Evolutionary conservation across 1,140 invertebrate species (phyloP), one percentile per base, ranked within the genome.

Genomic region (Drosophila lowei): DNA sequence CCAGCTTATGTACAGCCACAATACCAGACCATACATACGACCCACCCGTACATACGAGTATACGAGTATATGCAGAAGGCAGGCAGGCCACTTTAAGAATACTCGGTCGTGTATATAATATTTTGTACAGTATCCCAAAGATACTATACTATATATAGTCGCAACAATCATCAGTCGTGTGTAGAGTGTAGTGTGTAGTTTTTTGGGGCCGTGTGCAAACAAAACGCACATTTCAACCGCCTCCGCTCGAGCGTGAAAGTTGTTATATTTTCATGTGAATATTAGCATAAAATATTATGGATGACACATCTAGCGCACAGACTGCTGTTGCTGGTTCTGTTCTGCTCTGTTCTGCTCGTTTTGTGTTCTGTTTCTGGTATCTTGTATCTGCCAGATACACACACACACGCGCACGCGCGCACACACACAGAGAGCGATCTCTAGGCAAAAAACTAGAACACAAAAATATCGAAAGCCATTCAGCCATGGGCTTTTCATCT

Each of bases 211-310:
- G 89, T 90, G 89, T 70, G 89, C 89, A 90, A 72, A 90, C 85
- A 90, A 74, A 90, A 90, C 89, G 75, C 84, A 90, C 75, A 90
- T 86, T 85, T 89, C 70, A 64, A 64, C 79, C 84, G 84, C 89
- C 83, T 86, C 83, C 83, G 84, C 79, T 88, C 83, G 64, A 83
- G 83, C 83, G 58, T 79, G 84, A 89, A 88, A 88, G 48, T 83
- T 83, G 11, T 57, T 83, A 79, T 86, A 38, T 89, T 86, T 86
- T 84, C 68, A 77, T 80, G 68, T 71, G 66, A 73, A 81, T 89
- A 89, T 89, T 89, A 89, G 85, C 85, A 81, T 89, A 79, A 90
- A 90, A 89, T 89, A 89, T 89, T 79, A 74, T 77, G 68, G 86
- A 89, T 89, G 85, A 85, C 85, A 89, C 80, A 81, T 89, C 79